A percentile compares a stretch with the other conserved stretches of the same genome.
Conservation (phyloP, 2,888 invertebrate genomes). For the Ennomos fuscantarius region DNA sequence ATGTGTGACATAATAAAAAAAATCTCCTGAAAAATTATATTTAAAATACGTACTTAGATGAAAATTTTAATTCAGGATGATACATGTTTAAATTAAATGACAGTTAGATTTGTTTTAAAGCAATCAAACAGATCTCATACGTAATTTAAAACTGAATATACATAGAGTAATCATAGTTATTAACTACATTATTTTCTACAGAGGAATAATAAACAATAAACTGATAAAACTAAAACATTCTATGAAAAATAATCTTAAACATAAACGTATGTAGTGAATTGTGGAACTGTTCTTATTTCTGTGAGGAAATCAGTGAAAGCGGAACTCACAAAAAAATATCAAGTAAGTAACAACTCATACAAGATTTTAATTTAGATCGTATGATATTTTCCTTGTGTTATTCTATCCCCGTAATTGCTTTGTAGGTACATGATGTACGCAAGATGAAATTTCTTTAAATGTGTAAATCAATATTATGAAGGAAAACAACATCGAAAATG, state of each 20-base stretch:
- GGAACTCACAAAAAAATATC: neutral
- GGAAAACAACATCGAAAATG: too few relatives aligned
- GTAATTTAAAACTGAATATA: neutral
- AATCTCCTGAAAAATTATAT: too few relatives aligned
- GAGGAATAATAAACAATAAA: neutral
- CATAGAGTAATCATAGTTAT: neutral
- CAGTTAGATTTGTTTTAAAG: too few relatives aligned
- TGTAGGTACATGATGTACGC: conserved; percentile 3
- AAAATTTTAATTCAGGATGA: too few relatives aligned
- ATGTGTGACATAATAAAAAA: too few relatives aligned
- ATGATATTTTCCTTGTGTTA: conserved; percentile 1
- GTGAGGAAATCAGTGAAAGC: conserved; percentile 1
- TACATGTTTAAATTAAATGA: too few relatives aligned
- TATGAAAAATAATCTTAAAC: neutral
- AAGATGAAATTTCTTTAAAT: conserved; percentile 1
- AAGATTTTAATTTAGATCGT: conserved; percentile 1
- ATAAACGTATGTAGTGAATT: conserved; percentile 1
- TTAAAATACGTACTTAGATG: too few relatives aligned
- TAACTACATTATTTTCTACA: too few relatives aligned
- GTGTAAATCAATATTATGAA: neutral
- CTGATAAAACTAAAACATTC: conserved; percentile 1
- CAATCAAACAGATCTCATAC: conserved; percentile 7
- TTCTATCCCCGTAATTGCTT: conserved; percentile 1
- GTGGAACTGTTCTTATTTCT: conserved; percentile 3
- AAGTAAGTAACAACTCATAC: conserved; percentile 6